These are phyloP conservation scores for Drosophila watanabei DNA, from an alignment of 1,140 invertebrate species.

Conservation along the genomic window DNA sequence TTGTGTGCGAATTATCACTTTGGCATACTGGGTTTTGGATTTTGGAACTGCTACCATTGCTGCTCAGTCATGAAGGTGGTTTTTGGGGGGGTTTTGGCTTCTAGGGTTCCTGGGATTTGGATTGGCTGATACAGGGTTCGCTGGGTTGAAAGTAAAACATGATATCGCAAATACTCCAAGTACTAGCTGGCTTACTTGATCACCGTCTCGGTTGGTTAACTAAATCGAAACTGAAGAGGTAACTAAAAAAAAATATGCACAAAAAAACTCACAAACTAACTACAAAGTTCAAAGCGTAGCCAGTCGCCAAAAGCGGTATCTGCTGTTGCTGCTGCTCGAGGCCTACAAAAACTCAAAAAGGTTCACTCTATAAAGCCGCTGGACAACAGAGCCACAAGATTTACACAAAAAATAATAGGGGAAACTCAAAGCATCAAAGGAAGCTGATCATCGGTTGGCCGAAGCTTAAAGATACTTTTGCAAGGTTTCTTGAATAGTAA, in stretches of 20 bases:
- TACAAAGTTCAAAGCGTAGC: constrained; percentile 53
- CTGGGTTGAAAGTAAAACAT: constrained; percentile 67
- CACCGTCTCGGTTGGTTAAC: constrained; percentile 26
- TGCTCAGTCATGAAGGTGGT: constrained; percentile 79
- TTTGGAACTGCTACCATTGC: constrained; percentile 84
- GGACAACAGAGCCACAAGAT: constrained; percentile 42
- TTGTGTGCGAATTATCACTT: constrained; percentile 56
- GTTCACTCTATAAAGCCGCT: constrained; percentile 31
- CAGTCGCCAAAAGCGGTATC: constrained; percentile 39
- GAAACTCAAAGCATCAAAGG: constrained; percentile 20
- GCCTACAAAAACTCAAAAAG: constrained; percentile 57
- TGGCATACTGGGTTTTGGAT: constrained; percentile 57
- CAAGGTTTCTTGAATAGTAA: not conserved
- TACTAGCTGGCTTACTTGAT: constrained; percentile 58
- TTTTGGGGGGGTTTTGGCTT: constrained; percentile 23
- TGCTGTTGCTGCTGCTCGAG: constrained; percentile 10
- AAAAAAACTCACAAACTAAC: constrained; percentile 36
- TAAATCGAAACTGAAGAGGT: constrained; percentile 9
- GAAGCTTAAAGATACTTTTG: constrained; percentile 25
- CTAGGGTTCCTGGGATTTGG: constrained; percentile 7
- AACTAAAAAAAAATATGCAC: constrained; percentile 42
- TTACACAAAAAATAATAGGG: constrained; percentile 35
- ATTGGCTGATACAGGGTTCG: constrained; percentile 13
- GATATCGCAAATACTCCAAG: constrained; percentile 66
- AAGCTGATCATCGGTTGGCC: constrained; percentile 34